These are phyloP conservation scores for Mohoua ochrocephala DNA, from an alignment of 2,113 vertebrate genomes.

Conservation along the genomic window DNA sequence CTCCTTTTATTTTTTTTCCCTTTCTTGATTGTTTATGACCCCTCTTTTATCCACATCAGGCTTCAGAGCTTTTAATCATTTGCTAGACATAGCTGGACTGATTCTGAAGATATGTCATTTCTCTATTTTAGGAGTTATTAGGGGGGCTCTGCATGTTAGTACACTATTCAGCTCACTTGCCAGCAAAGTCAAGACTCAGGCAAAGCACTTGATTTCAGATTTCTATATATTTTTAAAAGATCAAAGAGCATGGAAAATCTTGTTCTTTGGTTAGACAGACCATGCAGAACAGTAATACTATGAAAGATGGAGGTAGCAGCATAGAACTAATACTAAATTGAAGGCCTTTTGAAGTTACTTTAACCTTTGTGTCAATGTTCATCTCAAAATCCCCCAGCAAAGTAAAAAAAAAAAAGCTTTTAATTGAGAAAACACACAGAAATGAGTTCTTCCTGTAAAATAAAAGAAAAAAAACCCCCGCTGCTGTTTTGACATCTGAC, in stretches of 20 bases:
- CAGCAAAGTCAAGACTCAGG: not conserved
- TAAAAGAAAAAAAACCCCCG: not conserved
- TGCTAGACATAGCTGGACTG: not conserved
- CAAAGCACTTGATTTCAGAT: not conserved
- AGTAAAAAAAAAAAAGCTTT: not conserved
- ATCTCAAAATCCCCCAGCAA: not conserved
- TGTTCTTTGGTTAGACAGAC: not conserved
- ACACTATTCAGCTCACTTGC: not conserved
- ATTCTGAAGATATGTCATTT: not conserved
- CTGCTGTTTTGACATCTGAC: not conserved
- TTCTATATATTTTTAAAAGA: not conserved
- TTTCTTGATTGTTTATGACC: not conserved
- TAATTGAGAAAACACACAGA: not conserved
- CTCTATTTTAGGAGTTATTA: not conserved
- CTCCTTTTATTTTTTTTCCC: not conserved
- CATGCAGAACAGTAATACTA: not conserved
- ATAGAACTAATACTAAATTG: not conserved
- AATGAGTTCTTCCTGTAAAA: not conserved
- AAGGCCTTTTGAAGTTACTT: not conserved
- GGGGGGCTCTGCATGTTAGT: not conserved
- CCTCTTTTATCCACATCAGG: not conserved
- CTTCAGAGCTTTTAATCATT: constrained; percentile 31
- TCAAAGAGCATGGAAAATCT: constrained; percentile 7
- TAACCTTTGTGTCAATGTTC: not conserved
- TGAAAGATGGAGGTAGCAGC: not conserved